These are phyloP conservation scores for Kobus ellipsiprymnus DNA, from an alignment of 2,113 vertebrate species.

Conservation along the genomic window DNA sequence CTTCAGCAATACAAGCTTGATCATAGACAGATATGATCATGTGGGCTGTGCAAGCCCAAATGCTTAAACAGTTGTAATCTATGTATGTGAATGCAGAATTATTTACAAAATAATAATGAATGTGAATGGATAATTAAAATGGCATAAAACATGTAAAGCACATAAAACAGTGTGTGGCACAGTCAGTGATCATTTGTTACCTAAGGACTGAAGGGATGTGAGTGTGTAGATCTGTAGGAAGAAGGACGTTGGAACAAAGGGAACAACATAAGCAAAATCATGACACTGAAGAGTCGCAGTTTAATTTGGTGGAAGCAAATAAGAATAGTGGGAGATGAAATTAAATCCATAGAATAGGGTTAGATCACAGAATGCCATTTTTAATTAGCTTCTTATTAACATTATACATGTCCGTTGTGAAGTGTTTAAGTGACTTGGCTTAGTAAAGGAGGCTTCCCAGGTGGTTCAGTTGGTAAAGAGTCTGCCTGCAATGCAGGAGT, in stretches of 20 bases:
- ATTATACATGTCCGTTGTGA: background rate
- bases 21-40: background rate
- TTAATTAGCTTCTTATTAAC: background rate
- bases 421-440: background rate
- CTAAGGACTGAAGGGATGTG: background rate
- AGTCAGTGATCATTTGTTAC: background rate
- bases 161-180: background rate
- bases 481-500: background rate
- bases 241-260: background rate
- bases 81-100: background rate
- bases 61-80: background rate
- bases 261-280: background rate
- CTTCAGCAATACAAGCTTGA: background rate
- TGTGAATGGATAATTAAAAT: background rate
- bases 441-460: background rate
- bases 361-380: background rate
- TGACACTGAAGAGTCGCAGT: background rate
- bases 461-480: background rate
- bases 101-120: background rate
- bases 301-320: background rate
- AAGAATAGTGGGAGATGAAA: background rate
- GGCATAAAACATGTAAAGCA: background rate
- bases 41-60: background rate
- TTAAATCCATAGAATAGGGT: background rate
- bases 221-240: background rate